Evolutionary conservation across 2,797 vertebrate species (phyloP), one percentile per base, ranked within the genome.

Genomic region (Serranus cabrilla): DNA sequence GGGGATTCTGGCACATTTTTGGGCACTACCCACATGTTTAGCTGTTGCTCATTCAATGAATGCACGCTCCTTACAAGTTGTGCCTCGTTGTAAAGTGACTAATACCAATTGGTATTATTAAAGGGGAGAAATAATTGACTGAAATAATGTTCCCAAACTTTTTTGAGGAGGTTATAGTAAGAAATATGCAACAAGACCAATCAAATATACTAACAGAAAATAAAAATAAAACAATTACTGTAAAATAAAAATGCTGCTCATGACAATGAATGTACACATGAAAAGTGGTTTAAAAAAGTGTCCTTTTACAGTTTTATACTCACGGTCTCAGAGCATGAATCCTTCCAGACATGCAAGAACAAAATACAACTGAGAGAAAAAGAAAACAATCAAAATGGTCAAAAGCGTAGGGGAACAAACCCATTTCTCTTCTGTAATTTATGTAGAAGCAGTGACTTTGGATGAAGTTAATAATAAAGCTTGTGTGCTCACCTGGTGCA

Each of bases 321-420:
- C 74, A 95, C 93, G 76, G 83, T 13, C 39, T 78, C 12, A 5
- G 89, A 56, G 74, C 95, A 95, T 78, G 82, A 4, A 45, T 95
- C 91, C 2, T 2, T 81, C 82, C 59, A 83, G 23, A 81, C 23
- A 20, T 86, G 94, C 78, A 96, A 63, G 76, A 97, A 96, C 54
- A 95, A 90, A 81, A 96, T 90, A 81, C 96, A 96, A 74, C 96
- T 96, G 90, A 0, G 73, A 61, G 21, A 76, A 49, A 57, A 54
- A 76, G 40, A 25, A 71, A 67, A 27, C 3, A 70, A 70, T 58
- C 0, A 55, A 42, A 74, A 37, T 40, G 13, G 55, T 69, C 4
- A 78, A 27, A 68, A 59, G 3, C 11, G 11, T n/a, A 21, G 0
- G 11, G 13, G 27, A 67, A n/a, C 3, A 46, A 6, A 40, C 8